A percentile compares a stretch with the other conserved stretches of the same genome.
Conservation (phyloP, 2,797 vertebrate species). For the Poecilia wingei region DNA sequence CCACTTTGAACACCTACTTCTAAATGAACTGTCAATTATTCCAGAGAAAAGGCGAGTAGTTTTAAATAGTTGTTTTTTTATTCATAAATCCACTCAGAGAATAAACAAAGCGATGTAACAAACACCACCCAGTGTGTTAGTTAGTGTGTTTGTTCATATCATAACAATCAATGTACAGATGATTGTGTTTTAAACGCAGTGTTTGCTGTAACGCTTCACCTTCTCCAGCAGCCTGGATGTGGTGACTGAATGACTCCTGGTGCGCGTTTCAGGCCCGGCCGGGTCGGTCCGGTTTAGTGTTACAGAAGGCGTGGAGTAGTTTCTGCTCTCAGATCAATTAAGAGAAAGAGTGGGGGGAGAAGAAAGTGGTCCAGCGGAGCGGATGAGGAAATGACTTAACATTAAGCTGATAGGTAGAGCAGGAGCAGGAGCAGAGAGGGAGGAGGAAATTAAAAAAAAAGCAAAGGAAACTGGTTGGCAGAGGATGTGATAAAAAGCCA, state of each 20-base stretch:
- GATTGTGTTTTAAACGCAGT: conserved; percentile 41
- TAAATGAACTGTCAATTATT: not conserved
- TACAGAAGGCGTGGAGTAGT: conserved; percentile 73
- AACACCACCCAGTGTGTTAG: not conserved
- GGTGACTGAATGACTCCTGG: conserved; percentile 46
- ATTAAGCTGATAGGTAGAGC: conserved; percentile 60
- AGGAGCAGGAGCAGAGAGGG: conserved; percentile 28
- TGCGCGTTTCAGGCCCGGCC: conserved; percentile 61
- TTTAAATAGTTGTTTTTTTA: not conserved
- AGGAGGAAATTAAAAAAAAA: conserved; percentile 30
- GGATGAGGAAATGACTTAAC: conserved; percentile 71
- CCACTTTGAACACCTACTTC: not conserved
- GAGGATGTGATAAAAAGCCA: conserved; percentile 52
- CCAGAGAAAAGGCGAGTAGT: not conserved
- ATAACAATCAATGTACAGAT: conserved; percentile 20
- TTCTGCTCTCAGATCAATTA: conserved; percentile 75
- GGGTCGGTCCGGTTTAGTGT: conserved; percentile 73
- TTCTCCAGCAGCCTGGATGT: conserved; percentile 59
- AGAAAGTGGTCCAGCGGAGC: conserved; percentile 48
- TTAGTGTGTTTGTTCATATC: conserved; percentile 29
- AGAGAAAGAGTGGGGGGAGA: conserved; percentile 34
- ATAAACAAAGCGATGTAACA: not conserved
- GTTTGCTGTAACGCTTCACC: conserved; percentile 60
- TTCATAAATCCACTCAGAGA: not conserved
- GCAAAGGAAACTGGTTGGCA: conserved; percentile 51